These are phyloP conservation scores for Chelonoidis abingdonii DNA, from an alignment of 2,113 vertebrate species.

Conservation along the genomic window DNA sequence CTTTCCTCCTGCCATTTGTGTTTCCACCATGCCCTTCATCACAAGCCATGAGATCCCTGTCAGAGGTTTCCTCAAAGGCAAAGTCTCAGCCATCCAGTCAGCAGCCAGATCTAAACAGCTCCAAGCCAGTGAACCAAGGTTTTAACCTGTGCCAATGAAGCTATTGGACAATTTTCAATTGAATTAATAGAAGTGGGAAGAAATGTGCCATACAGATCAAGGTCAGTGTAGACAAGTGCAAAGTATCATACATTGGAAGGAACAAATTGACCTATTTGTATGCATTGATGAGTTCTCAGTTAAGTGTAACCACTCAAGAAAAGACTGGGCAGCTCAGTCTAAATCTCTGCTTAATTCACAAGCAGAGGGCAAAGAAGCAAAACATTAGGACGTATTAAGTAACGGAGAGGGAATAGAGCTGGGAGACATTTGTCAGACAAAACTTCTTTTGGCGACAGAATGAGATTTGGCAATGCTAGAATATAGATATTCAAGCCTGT, in stretches of 20 bases:
- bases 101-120: accelerated
- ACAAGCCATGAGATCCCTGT: background rate
- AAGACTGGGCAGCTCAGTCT: background rate
- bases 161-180: background rate
- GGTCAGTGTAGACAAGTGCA: background rate
- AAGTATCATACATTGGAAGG: background rate
- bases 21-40: background rate
- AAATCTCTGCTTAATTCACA: background rate
- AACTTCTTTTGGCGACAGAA: background rate
- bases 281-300: accelerated
- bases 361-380: accelerated
- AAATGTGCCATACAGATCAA: background rate
- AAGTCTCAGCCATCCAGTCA: background rate
- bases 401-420: background rate
- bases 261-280: background rate
- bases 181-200: background rate
- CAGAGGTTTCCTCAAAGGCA: background rate
- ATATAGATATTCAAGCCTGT: too few species aligned
- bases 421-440: background rate
- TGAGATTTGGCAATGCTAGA: background rate
- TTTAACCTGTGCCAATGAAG: background rate
- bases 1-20: background rate
- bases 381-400: background rate
- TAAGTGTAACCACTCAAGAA: background rate
- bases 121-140: background rate